A percentile compares a stretch with the other conserved stretches of the same genome.
phyloP scores from a whole-genome alignment of 2,888 invertebrate genomes.

The Polyommatus iphigenia region DNA sequence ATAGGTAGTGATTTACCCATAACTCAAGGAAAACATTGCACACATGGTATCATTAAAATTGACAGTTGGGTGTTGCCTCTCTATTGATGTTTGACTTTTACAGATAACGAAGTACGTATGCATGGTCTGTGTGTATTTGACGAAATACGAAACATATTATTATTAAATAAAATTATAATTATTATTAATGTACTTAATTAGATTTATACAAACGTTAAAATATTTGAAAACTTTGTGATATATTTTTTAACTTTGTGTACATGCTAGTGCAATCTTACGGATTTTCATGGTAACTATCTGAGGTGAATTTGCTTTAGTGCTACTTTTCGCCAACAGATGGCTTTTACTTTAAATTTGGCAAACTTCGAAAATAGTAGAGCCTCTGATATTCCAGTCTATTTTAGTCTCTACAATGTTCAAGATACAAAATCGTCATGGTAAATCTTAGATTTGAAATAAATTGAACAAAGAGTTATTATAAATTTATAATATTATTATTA shows the following conservation, averaged over 20 bases:
- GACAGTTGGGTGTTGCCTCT: constrained; percentile 19
- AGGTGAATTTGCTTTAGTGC: neutral
- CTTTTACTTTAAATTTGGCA: neutral
- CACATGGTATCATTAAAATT: constrained; percentile 11
- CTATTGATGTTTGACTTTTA: constrained; percentile 15
- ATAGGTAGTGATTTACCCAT: neutral
- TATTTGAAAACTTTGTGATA: neutral
- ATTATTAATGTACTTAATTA: neutral
- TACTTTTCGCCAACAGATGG: neutral
- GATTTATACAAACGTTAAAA: neutral
- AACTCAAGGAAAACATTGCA: neutral
- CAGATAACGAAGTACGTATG: neutral
- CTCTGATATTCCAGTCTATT: too few relatives aligned
- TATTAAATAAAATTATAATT: neutral
- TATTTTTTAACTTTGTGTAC: neutral
- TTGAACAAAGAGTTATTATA: too few relatives aligned
- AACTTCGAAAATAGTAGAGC: too few relatives aligned
- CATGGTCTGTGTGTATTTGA: neutral
- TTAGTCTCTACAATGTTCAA: too few relatives aligned
- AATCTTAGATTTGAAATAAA: too few relatives aligned
- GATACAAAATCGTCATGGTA: too few relatives aligned
- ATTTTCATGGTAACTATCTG: neutral
- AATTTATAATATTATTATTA: too few relatives aligned
- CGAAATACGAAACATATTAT: neutral
- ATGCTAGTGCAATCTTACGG: neutral